Conservation (phyloP, 2,888 invertebrate genomes). For the Drosophila rellima region DNA sequence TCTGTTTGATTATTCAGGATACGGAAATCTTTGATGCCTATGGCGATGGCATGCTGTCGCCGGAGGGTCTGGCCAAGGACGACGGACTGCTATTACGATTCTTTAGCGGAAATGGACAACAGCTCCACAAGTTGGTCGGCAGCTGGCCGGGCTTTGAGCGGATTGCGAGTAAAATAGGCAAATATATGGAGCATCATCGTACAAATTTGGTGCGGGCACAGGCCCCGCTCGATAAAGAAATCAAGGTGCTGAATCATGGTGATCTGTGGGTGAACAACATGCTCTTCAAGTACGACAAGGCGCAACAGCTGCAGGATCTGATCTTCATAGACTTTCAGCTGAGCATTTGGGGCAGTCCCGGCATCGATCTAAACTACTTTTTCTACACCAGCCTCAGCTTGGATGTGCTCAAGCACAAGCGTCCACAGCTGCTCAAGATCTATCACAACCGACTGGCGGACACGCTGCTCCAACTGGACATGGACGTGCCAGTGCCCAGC, state of each 20-base stretch:
- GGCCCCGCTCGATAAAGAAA: slow-evolving; percentile 65
- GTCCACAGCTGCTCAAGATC: slow-evolving; percentile 71
- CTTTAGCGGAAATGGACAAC: slow-evolving; percentile 61
- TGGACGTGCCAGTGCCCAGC: slow-evolving; percentile 67
- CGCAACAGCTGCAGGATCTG: slow-evolving; percentile 51
- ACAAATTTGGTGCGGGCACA: slow-evolving; percentile 67
- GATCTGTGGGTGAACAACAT: slow-evolving; percentile 87
- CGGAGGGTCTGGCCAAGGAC: slow-evolving; percentile 58
- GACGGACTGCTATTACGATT: slow-evolving; percentile 63
- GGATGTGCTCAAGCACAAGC: slow-evolving; percentile 73
- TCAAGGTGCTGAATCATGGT: slow-evolving; percentile 86
- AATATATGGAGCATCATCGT: slow-evolving; percentile 64
- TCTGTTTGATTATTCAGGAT: slow-evolving; percentile 53
- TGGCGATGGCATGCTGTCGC: slow-evolving; percentile 68
- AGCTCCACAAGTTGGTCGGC: slow-evolving; percentile 78
- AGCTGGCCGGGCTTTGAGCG: slow-evolving; percentile 86
- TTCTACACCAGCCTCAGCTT: slow-evolving; percentile 80
- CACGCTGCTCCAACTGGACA: slow-evolving; percentile 61
- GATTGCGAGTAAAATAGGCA: slow-evolving; percentile 82
- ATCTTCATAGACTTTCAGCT: slow-evolving; percentile 84
- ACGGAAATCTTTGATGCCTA: slow-evolving; percentile 62
- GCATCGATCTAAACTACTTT: slow-evolving; percentile 85
- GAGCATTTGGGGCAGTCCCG: slow-evolving; percentile 83
- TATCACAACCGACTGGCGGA: slow-evolving; percentile 75
- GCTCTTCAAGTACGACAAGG: slow-evolving; percentile 85